phyloP scores from a whole-genome alignment of 2,888 invertebrate genomes.

The Agrotis clavis region DNA sequence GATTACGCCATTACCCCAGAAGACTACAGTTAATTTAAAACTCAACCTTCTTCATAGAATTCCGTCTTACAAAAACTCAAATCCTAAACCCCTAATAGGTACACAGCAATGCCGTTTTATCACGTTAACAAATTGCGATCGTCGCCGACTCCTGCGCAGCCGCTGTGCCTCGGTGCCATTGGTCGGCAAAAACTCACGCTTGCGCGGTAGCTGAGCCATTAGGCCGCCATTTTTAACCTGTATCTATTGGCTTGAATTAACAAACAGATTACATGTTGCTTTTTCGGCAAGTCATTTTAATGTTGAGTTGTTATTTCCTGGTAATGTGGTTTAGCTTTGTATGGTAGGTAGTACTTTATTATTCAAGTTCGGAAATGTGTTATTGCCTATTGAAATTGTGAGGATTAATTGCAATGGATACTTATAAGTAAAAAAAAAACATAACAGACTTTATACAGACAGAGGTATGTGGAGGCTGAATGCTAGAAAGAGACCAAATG shows the following conservation, averaged over 20 bases:
- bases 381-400: slow-evolving; percentile 1
- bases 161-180: slow-evolving; percentile 58
- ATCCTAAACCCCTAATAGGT: slow-evolving; percentile 53
- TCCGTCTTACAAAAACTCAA: slow-evolving; percentile 49
- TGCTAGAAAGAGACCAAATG: neutral
- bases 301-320: slow-evolving; percentile 34
- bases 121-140: slow-evolving; percentile 71
- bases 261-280: slow-evolving; percentile 53
- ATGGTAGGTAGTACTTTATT: neutral
- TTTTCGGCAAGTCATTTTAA: slow-evolving; percentile 49
- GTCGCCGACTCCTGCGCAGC: slow-evolving; percentile 55
- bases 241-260: slow-evolving; percentile 60
- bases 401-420: neutral
- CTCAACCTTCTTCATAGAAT: slow-evolving; percentile 36
- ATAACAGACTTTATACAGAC: no score
- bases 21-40: slow-evolving; percentile 20
- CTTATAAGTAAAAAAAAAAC: neutral
- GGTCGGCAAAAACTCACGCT: slow-evolving; percentile 67
- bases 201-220: slow-evolving; percentile 67
- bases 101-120: slow-evolving; percentile 63
- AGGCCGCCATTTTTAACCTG: slow-evolving; percentile 57
- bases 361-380: slow-evolving; percentile 1
- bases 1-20: slow-evolving; percentile 12
- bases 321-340: slow-evolving; percentile 10
- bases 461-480: neutral